Percentiles rank a stretch among this genome's conserved stretches.
Evolutionary conservation across 2,113 vertebrate genomes (phyloP).

Genomic region (Vimba vimba): DNA sequence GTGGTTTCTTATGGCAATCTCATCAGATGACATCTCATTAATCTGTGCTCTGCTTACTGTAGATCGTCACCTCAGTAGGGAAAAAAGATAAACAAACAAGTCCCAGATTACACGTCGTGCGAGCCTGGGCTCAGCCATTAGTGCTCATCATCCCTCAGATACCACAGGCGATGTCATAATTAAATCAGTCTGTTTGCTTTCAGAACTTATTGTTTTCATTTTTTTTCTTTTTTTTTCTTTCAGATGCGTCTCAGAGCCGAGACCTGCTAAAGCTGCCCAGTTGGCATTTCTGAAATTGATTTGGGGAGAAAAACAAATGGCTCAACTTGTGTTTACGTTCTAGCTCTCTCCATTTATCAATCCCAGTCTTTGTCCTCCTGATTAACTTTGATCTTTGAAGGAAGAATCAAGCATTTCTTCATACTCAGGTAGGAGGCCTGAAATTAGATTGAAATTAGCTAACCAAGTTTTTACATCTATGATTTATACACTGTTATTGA

Average conservation of each 20-base stretch:
- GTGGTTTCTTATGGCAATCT: conserved; percentile 19
- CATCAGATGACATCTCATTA: conserved; percentile 48
- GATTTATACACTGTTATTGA: background rate
- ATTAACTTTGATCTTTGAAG: conserved; percentile 46
- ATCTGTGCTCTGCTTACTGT: conserved; percentile 42
- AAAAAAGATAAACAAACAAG: conserved; percentile 43
- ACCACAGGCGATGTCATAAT: conserved; percentile 36
- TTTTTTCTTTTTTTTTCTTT: conserved; percentile 1
- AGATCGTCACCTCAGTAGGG: conserved; percentile 43
- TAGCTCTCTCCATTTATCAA: conserved; percentile 60
- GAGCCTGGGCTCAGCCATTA: conserved; percentile 22
- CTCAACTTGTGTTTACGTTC: conserved; percentile 65
- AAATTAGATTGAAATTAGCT: background rate
- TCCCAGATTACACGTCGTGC: conserved; percentile 44
- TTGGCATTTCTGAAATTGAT: conserved; percentile 60
- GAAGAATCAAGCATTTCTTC: conserved; percentile 62
- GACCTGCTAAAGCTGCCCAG: conserved; percentile 32
- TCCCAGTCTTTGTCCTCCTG: conserved; percentile 52
- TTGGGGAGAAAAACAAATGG: conserved; percentile 58
- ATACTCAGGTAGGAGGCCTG: background rate
- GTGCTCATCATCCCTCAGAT: conserved; percentile 20
- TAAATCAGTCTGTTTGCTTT: conserved; percentile 46
- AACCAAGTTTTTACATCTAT: conserved; percentile 1
- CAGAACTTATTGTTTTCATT: conserved; percentile 31
- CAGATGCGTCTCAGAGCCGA: conserved; percentile 27